phyloP scores from a whole-genome alignment of 2,888 invertebrate species.

The Drosophila monieri region DNA sequence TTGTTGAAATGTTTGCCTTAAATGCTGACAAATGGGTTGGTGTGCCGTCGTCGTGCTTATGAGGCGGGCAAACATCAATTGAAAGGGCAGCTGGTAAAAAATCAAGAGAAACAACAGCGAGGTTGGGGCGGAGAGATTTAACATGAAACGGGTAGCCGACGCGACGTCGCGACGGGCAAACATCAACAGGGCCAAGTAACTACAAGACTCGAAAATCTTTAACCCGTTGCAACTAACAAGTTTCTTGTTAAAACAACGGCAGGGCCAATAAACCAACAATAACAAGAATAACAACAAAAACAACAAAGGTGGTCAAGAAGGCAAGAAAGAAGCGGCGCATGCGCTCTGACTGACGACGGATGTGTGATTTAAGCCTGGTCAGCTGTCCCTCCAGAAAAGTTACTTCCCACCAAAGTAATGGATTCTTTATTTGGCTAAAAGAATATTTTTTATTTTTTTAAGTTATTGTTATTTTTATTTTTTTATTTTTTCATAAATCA shows the following conservation, averaged over 20 bases:
- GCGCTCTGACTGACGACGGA: conserved; percentile 57
- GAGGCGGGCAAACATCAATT: conserved; percentile 52
- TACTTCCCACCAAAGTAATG: conserved; percentile 40
- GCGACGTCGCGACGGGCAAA: conserved; percentile 65
- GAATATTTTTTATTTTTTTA: conserved; percentile 36
- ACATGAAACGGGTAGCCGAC: conserved; percentile 51
- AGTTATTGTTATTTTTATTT: neutral
- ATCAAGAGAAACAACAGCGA: conserved; percentile 11
- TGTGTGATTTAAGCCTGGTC: conserved; percentile 45
- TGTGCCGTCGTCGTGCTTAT: conserved; percentile 12
- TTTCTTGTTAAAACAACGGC: conserved; percentile 76
- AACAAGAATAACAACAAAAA: neutral
- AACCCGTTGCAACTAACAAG: conserved; percentile 79
- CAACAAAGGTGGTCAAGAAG: conserved; percentile 3
- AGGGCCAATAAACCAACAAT: conserved; percentile 68
- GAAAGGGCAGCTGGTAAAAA: conserved; percentile 64
- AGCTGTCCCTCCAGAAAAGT: conserved; percentile 64
- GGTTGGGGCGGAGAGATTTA: conserved; percentile 6
- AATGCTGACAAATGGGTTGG: conserved; percentile 72
- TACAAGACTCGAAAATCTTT: conserved; percentile 36
- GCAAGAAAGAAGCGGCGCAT: conserved; percentile 57
- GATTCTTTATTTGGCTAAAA: conserved; percentile 52
- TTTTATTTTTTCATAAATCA: too few relatives aligned
- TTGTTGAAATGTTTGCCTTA: conserved; percentile 68
- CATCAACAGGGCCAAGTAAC: conserved; percentile 53